A percentile compares a stretch with the other conserved stretches of the same genome.
Conservation (phyloP, 2,113 vertebrate genomes). For the Connochaetes taurinus region DNA sequence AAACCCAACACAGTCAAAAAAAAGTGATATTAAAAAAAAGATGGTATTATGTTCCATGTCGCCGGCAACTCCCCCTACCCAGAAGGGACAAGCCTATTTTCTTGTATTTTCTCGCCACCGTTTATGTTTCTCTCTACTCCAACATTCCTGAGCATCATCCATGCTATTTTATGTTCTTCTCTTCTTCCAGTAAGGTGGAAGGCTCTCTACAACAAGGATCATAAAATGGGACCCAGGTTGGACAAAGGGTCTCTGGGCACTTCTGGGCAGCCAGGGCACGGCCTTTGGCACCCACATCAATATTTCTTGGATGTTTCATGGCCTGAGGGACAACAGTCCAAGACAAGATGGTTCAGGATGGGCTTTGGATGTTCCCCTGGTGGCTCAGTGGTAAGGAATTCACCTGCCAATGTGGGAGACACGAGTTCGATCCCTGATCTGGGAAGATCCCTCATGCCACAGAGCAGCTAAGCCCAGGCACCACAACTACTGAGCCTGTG, state of each 20-base stretch:
- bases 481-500: not conserved
- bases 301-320: not conserved
- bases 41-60: rapidly evolving
- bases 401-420: not conserved
- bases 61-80: not conserved
- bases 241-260: not conserved
- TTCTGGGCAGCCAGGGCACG: not conserved
- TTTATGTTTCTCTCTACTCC: not conserved
- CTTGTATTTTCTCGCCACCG: not conserved
- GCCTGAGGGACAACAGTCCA: not conserved
- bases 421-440: rapidly evolving
- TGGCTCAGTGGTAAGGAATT: not conserved
- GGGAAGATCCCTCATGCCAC: not conserved
- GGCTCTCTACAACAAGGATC: not conserved
- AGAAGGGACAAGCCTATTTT: not conserved
- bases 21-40: not conserved
- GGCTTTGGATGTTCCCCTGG: not conserved
- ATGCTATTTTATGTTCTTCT: not conserved
- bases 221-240: not conserved
- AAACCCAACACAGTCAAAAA: not conserved
- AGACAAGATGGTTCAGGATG: not conserved
- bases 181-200: not conserved
- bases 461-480: not conserved
- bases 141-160: not conserved
- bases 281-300: too few relatives aligned